Percentiles rank a stretch among this genome's conserved stretches.
Evolutionary conservation across 2,888 invertebrate genomes (phyloP).

Genomic region (Orgyia antiqua): DNA sequence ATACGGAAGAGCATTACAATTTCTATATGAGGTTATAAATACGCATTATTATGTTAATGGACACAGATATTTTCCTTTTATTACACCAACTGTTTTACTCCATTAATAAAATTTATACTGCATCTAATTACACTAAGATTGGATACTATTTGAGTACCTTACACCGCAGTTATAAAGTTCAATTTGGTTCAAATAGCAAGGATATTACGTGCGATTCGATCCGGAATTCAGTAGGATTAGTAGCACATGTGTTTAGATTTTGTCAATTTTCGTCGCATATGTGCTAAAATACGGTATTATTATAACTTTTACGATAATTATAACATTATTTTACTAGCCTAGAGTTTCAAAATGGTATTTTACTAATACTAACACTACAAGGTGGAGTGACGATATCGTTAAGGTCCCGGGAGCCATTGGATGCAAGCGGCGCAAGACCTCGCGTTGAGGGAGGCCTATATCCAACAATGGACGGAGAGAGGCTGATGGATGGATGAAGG

Average conservation of each 20-base stretch:
- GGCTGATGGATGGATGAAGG: no score
- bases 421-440: no score
- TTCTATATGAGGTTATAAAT: constrained; percentile 25
- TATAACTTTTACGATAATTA: no score
- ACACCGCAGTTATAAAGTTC: constrained; percentile 15
- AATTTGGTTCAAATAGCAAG: constrained; percentile 15
- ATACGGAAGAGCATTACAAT: constrained; percentile 20
- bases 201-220: constrained; percentile 35
- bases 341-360: no score
- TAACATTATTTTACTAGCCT: no score
- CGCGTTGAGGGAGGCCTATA: no score
- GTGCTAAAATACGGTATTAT: constrained; percentile 21
- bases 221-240: constrained; percentile 35
- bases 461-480: no score
- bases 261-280: constrained; percentile 34
- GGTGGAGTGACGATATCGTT: no score
- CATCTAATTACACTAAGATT: constrained; percentile 41
- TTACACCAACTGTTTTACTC: constrained; percentile 46
- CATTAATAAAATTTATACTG: constrained; percentile 44
- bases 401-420: no score
- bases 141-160: constrained; percentile 15
- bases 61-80: constrained; percentile 38
- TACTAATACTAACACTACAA: no score
- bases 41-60: constrained; percentile 23
- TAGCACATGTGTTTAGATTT: constrained; percentile 45